phyloP scores from a whole-genome alignment of 2,888 invertebrate species.

The Lissonota sp. region DNA sequence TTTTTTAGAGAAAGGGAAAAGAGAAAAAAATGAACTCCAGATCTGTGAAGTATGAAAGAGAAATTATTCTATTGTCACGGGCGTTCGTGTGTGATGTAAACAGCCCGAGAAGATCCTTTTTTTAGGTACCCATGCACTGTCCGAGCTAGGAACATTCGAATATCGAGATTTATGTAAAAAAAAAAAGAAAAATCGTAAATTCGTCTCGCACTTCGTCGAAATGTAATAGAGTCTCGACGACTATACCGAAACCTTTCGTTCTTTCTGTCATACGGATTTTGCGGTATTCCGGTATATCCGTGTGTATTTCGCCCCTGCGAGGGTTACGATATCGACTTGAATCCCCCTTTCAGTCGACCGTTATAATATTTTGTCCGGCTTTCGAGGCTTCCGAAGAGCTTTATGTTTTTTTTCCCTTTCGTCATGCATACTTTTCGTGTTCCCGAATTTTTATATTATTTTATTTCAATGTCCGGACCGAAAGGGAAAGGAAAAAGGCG shows the following conservation, averaged over 20 bases:
- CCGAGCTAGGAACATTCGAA: conserved; percentile 20
- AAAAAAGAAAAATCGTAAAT: conserved; percentile 66
- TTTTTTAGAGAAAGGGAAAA: conserved; percentile 10
- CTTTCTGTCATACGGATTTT: conserved; percentile 56
- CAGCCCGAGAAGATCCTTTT: background rate
- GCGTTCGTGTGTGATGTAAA: conserved; percentile 33
- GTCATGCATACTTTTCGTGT: conserved; percentile 30
- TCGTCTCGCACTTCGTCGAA: conserved; percentile 70
- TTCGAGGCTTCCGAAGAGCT: conserved; percentile 44
- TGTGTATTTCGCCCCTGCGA: conserved; percentile 47
- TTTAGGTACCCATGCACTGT: conserved; percentile 12
- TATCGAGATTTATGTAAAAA: conserved; percentile 48
- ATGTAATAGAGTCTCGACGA: conserved; percentile 74
- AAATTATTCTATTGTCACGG: conserved; percentile 31
- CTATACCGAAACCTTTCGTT: conserved; percentile 8
- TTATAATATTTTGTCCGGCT: conserved; percentile 80
- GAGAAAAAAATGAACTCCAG: background rate
- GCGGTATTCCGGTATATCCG: conserved; percentile 69
- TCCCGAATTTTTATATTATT: conserved; percentile 70
- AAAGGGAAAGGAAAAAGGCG: conserved; percentile 66
- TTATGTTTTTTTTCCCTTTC: conserved; percentile 24
- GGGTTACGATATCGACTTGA: conserved; percentile 32
- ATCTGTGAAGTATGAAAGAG: conserved; percentile 1
- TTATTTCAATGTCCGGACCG: conserved; percentile 59
- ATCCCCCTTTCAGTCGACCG: conserved; percentile 78